Evolutionary conservation across 1,140 invertebrate species (phyloP), one percentile per base, ranked within the genome.

Genomic region (Formica selysi): DNA sequence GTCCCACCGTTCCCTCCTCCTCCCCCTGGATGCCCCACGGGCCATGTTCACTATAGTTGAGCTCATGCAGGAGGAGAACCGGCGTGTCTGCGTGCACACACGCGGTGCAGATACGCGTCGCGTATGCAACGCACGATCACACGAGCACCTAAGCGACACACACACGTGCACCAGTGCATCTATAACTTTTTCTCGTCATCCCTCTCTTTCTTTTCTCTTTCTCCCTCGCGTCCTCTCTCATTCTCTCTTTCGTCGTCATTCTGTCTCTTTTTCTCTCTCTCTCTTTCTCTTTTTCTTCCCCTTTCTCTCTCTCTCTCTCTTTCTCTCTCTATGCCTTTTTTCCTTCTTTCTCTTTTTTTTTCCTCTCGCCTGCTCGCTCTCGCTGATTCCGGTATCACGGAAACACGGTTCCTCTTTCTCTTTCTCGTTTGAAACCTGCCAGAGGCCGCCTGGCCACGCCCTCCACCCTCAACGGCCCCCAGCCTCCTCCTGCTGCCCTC

Each of bases 391-490:
- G 89, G 84, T 91, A 91, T 87, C 89, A 91, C 83, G 87, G 89
- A 91, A 89, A 91, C 86, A 86, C 87, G 79, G 83, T 87, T 91
- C 86, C 92, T 92, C 89, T 92, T 91, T 88, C 90, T 91, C 91
- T 93, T 93, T 93, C 91, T 92, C 92, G 90, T 92, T 93, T 86
- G 90, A 91, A 93, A 93, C 89, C 91, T 92, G 91, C 89, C 91
- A 92, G 93, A 92, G 92, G 89, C 90, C 89, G 92, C 90, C 91
- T 92, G 93, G 93, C 93, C 94, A 94, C 93, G 93, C 94, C 93
- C 93, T 93, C 90, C 90, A 92, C 91, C 91, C 91, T 70, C 79
- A 67, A 88, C 73, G 78, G 86, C 86, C 64, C 86, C 88, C 87
- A 76, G 65, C 87, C 88, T 83, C 78, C 87, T 68, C 83, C 73